Base-by-base conservation (phyloP, 2,888 invertebrate species). In the Morpho achilles region DNA sequence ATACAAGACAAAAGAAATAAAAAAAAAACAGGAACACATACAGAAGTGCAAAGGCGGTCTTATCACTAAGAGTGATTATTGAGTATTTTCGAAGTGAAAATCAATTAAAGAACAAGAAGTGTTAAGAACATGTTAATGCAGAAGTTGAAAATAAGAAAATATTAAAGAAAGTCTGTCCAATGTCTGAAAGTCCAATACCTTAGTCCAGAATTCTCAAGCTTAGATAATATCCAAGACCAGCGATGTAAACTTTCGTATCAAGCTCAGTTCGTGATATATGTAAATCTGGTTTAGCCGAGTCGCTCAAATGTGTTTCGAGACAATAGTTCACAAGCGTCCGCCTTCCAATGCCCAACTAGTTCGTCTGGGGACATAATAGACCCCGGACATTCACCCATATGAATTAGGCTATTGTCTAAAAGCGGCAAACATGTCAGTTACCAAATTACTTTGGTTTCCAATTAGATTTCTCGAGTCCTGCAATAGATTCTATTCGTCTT, bases 221-320 rank as follows among this genome's bases (percentile, higher is more conserved):
- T 50, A 8, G 22, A 22, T 51, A 22, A 46, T 46, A 54, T 16
- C 23, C 7, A 48, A 54, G 47, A 48, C 42, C 54, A 48, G 40
- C 42, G 54, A 54, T 54, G 54, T 23, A 48, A 53, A 54, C 23
- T 48, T 48, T 54, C 54, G 52, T 54, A 54, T 54, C 48, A 49
- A 44, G 49, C 55, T 42, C 9, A 55, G 49, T 67, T 66, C 69
- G 68, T 69, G 71, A 71, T 69, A 68, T 70, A 75, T 75, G 75
- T 69, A 74, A 74, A 74, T 74, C 70, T 68, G 69, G 66, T 70
- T 65, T 66, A 70, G 65, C 69, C 68, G 70, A 67, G 68, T 66
- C 66, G 62, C 66, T 69, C 67, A 67, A 72, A 71, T 75, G 68
- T 69, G 63, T 65, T 63, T 61, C 65, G 66, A 69, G 69, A 73